Evolutionary conservation across 1,140 invertebrate species (phyloP), one percentile per base, ranked within the genome.

Genomic region (Magallana ariakensis): DNA sequence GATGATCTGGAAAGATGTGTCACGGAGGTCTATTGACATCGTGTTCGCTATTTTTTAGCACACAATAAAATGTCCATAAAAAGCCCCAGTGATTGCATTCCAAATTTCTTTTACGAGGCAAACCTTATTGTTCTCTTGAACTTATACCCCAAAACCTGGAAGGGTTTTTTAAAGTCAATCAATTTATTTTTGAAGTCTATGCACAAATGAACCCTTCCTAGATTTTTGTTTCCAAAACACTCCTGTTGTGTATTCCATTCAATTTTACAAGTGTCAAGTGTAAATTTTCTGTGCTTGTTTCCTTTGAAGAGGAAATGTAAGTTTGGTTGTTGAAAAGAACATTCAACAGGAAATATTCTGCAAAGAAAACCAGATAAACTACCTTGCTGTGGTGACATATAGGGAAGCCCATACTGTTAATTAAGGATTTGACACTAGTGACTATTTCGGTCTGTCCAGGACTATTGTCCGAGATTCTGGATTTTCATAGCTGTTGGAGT

Each of bases 31-130:
- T 26, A 75, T 75, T 75, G 66, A 75, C 22, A 75, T 26, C 16
- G 16, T 62, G 58, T 75, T 75, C 66, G 22, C 66, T 10, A 75
- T 75, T 75, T 75, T 75, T 75, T 75, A 75, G 66, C 66, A 75
- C 66, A 75, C 66, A 75, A 75, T 75, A 75, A 75, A 75, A 75
- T 75, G 66, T 33, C 22, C 66, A 75, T 75, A 75, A 75, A 75
- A 19, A 75, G 66, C 26, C 66, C 66, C 11, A 33, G 66, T 75
- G 33, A 75, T 75, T 75, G 22, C 66, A 75, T 75, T 75, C 66
- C 33, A 22, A 22, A 75, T 75, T 75, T 22, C 22, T 13, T 75
- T 75, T 75, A 26, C 11, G 11, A 75, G 66, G 66, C 22, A 26
- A 75, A 75, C n/a, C 22, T 75, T 22, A 26, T 75, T 75, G 26